These are phyloP conservation scores for Candidula unifasciata DNA, from an alignment of 2,888 invertebrate genomes.

Conservation along the genomic window DNA sequence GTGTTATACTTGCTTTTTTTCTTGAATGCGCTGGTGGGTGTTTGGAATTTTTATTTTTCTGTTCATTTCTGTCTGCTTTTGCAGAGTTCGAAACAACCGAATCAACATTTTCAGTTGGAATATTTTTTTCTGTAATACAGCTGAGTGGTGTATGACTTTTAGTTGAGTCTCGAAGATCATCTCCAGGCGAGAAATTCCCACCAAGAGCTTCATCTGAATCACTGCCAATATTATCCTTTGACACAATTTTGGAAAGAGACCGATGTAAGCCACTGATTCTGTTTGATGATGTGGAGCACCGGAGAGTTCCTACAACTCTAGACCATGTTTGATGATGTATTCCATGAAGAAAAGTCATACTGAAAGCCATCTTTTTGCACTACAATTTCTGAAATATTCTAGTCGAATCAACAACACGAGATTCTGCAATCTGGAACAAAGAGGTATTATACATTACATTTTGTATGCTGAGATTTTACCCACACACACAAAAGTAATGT, in stretches of 20 bases:
- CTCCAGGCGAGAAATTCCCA: not conserved
- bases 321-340: not conserved
- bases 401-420: too few species aligned
- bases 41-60: not conserved
- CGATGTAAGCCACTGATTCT: not conserved
- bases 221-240: not conserved
- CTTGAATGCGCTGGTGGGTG: not conserved
- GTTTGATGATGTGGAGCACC: not conserved
- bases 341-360: not conserved
- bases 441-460: too few species aligned
- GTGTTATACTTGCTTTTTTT: not conserved
- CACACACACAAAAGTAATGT: too few species aligned
- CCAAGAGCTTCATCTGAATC: not conserved
- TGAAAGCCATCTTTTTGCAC: not conserved
- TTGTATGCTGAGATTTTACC: too few species aligned
- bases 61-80: not conserved
- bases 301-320: not conserved
- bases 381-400: not conserved
- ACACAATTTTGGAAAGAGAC: not conserved
- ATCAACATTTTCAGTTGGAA: not conserved
- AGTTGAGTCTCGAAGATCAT: not conserved
- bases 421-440: too few species aligned
- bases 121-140: not conserved
- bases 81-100: not conserved
- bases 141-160: too few species aligned